Conservation (phyloP, 2,888 invertebrate species). For the Melipona beecheii region DNA sequence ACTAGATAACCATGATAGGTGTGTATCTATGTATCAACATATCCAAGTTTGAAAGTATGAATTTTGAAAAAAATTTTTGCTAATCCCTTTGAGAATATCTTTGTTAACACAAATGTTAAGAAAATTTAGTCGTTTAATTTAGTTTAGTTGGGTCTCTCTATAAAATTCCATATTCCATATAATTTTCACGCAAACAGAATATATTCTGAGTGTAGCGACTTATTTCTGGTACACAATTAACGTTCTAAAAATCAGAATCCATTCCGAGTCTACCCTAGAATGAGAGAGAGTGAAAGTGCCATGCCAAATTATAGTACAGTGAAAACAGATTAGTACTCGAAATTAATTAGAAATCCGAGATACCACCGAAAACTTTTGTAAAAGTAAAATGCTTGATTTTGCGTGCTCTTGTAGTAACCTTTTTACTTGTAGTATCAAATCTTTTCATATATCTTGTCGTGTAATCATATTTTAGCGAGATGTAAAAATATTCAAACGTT, state of each 20-base stretch:
- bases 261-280: slow-evolving; percentile 57
- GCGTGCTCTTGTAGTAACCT: no score
- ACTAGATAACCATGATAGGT: neutral
- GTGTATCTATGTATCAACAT: neutral
- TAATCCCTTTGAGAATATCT: neutral
- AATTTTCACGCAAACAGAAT: slow-evolving; percentile 28
- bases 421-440: no score
- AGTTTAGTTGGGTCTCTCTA: no score
- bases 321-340: slow-evolving; percentile 22
- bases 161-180: slow-evolving; percentile 14
- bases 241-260: slow-evolving; percentile 62
- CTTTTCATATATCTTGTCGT: no score
- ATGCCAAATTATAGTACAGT: slow-evolving; percentile 44
- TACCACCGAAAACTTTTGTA: no score
- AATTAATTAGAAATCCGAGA: no score
- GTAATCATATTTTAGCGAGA: no score
- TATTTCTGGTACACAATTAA: slow-evolving; percentile 63
- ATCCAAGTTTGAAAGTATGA: neutral
- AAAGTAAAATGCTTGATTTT: no score
- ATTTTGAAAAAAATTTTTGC: neutral
- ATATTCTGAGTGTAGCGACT: slow-evolving; percentile 49
- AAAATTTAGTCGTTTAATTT: neutral
- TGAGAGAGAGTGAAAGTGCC: slow-evolving; percentile 21
- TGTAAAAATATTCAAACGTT: no score
- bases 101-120: neutral